phyloP scores from a whole-genome alignment of 2,888 invertebrate species.

The Alviniconcha strummeri region DNA sequence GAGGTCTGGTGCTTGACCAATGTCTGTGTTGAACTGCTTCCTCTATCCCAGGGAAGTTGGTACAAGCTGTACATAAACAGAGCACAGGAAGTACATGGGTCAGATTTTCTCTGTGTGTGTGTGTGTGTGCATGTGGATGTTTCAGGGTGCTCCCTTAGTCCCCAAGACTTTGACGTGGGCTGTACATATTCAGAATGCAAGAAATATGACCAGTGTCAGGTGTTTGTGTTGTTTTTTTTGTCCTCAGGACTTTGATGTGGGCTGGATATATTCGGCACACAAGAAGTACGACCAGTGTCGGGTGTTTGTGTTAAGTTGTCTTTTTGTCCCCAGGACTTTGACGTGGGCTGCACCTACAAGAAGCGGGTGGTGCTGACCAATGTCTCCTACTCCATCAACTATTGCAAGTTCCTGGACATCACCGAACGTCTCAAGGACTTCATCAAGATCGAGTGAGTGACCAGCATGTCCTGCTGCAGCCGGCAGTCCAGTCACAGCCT shows the following conservation, averaged over 20 bases:
- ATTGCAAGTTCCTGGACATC: conserved; percentile 70
- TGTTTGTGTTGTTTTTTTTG: neutral
- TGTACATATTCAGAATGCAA: neutral
- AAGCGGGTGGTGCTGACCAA: conserved; percentile 72
- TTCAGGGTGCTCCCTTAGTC: neutral
- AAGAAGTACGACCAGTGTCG: conserved; percentile 54
- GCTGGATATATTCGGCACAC: too few relatives aligned
- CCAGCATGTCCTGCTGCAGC: neutral
- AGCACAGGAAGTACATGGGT: too few relatives aligned
- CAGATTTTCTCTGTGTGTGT: neutral
- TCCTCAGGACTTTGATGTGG: conserved; percentile 72
- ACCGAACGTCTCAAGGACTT: conserved; percentile 73
- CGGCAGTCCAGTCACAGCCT: too few relatives aligned
- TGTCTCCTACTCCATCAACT: conserved; percentile 73
- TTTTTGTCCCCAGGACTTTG: conserved; percentile 67
- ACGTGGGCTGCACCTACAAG: conserved; percentile 71
- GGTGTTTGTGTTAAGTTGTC: neutral
- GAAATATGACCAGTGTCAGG: too few relatives aligned
- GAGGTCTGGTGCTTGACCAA: too few relatives aligned
- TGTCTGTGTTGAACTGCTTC: too few relatives aligned
- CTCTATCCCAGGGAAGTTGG: too few relatives aligned
- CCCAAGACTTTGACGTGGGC: conserved; percentile 65
- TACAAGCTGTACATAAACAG: too few relatives aligned
- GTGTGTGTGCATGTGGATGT: neutral
- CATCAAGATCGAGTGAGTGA: conserved; percentile 69